A percentile compares a stretch with the other conserved stretches of the same genome.
phyloP scores from a whole-genome alignment of 2,113 vertebrate species.

The Junco hyemalis region DNA sequence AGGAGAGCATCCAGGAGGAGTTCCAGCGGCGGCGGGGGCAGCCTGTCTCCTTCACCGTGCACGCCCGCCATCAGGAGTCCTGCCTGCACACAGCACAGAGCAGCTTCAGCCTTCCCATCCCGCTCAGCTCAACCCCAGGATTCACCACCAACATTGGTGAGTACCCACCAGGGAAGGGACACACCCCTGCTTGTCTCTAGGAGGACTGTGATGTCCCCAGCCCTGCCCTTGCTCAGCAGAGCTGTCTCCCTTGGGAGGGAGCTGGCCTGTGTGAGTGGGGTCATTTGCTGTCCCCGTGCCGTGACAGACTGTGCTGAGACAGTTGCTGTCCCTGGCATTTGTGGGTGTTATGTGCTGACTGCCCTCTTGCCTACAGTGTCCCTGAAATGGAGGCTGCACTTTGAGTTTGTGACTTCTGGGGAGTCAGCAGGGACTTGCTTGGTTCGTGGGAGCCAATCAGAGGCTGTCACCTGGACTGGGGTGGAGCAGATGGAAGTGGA shows the following conservation, averaged over 20 bases:
- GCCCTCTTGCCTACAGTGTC: slow-evolving; percentile 26
- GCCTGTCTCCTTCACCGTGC: slow-evolving; percentile 81
- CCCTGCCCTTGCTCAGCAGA: background rate
- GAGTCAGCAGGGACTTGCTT: slow-evolving; percentile 80
- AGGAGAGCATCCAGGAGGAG: slow-evolving; percentile 89
- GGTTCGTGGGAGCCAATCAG: slow-evolving; percentile 83
- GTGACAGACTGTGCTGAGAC: background rate
- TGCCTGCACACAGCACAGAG: slow-evolving; percentile 94
- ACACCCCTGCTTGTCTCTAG: background rate
- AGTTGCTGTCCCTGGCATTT: background rate
- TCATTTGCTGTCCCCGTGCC: background rate
- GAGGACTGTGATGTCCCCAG: background rate
- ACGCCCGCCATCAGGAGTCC: slow-evolving; percentile 91
- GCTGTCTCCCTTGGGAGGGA: background rate
- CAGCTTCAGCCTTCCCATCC: slow-evolving; percentile 94
- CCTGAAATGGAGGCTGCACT: slow-evolving; percentile 75
- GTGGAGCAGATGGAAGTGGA: slow-evolving; percentile 91
- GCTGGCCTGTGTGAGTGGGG: background rate
- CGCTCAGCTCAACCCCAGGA: slow-evolving; percentile 90
- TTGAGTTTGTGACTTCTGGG: slow-evolving; percentile 92
- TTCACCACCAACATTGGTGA: slow-evolving; percentile 93
- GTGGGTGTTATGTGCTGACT: background rate
- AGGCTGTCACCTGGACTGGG: slow-evolving; percentile 87
- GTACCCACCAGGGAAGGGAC: background rate
- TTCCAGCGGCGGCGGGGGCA: slow-evolving; percentile 86